Evolutionary conservation across 2,888 invertebrate species (phyloP).

Genomic region (Phrixothrix hirtus): DNA sequence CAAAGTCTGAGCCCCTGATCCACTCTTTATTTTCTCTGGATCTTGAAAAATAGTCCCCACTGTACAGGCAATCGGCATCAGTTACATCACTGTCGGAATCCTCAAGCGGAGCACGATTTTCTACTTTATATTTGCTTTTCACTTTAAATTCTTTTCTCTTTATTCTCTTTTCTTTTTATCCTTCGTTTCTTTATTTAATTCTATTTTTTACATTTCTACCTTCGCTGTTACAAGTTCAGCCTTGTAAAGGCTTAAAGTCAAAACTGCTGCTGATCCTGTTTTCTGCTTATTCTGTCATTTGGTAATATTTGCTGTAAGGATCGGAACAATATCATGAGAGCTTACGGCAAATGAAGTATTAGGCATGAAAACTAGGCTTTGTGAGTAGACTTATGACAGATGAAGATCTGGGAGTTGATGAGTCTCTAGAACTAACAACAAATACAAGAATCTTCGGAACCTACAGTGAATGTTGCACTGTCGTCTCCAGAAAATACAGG

Average conservation of each 20-base stretch:
- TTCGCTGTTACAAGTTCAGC: no score
- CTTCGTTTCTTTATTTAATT: background rate
- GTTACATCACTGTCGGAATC: background rate
- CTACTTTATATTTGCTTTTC: no score
- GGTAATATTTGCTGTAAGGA: background rate
- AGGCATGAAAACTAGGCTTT: background rate
- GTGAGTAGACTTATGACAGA: background rate
- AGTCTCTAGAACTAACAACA: no score
- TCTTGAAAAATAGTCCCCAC: background rate
- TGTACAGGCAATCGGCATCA: no score
- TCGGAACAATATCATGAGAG: background rate
- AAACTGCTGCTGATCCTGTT: no score
- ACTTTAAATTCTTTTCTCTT: no score
- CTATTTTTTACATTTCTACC: background rate
- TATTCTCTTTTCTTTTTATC: background rate
- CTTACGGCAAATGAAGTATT: background rate
- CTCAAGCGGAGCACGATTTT: background rate
- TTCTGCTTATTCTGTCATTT: no score
- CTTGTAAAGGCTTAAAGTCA: background rate
- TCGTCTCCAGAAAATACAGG: no score
- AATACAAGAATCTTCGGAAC: no score
- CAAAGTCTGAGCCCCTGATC: background rate
- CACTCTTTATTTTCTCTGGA: no score
- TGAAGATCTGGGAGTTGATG: no score
- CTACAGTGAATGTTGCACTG: no score